Evolutionary conservation across 92 coral and sea anemone species (phyloP).

Genomic region (Heteractis magnifica): DNA sequence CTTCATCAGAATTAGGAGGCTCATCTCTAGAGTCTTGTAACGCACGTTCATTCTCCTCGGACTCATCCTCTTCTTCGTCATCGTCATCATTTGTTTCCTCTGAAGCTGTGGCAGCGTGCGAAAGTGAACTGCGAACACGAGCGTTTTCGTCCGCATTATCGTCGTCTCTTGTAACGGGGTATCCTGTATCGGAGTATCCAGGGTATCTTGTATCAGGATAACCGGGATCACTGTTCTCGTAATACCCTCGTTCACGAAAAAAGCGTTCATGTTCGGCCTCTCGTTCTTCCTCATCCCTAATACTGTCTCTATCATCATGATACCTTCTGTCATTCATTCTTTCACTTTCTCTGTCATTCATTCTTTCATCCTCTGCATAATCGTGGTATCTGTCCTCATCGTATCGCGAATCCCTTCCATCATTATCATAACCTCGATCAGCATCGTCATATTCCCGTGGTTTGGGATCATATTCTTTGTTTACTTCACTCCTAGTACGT

Average conservation of each 20-base stretch:
- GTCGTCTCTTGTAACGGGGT: neutral
- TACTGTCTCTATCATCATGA: conserved; percentile 18
- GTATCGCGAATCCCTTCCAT: conserved; percentile 22
- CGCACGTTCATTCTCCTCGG: conserved; percentile 33
- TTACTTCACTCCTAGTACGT: conserved; percentile 67
- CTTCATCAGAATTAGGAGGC: conserved; percentile 21
- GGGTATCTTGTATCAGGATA: neutral
- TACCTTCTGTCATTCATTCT: conserved; percentile 17
- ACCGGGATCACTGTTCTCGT: conserved; percentile 1
- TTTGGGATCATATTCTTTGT: conserved; percentile 36
- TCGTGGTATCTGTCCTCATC: conserved; percentile 44
- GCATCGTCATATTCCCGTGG: conserved; percentile 43
- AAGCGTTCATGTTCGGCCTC: conserved; percentile 6
- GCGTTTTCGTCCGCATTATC: conserved; percentile 29
- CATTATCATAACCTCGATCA: conserved; percentile 21
- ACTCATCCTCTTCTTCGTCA: conserved; percentile 46
- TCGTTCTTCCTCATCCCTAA: conserved; percentile 19
- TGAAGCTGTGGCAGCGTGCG: conserved; percentile 1
- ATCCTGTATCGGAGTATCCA: too few species aligned
- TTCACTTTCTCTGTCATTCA: conserved; percentile 5
- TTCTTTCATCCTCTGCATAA: conserved; percentile 13
- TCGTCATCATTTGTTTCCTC: conserved; percentile 55
- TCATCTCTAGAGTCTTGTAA: conserved; percentile 47
- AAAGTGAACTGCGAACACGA: conserved; percentile 17
- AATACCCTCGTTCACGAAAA: conserved; percentile 7